Evolutionary conservation across 2,113 vertebrate genomes (phyloP).

Genomic region (Corydoras sp.): DNA sequence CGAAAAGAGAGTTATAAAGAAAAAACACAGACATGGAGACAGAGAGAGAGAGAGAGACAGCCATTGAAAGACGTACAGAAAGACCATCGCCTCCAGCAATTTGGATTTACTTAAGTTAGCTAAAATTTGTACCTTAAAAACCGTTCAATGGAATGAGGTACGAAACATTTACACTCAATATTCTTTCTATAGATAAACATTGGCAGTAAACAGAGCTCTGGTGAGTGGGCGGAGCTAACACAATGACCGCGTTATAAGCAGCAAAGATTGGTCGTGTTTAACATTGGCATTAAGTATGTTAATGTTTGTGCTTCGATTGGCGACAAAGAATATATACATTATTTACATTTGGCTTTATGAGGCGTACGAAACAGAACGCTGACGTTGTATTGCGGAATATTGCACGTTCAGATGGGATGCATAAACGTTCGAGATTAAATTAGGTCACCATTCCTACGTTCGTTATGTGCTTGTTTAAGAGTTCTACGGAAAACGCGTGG

Average conservation of each 20-base stretch:
- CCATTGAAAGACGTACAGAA: too few species aligned
- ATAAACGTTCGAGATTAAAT: background rate
- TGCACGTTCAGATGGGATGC: background rate
- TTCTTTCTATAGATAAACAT: background rate
- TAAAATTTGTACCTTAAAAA: background rate
- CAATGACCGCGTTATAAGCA: too few species aligned
- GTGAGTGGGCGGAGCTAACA: background rate
- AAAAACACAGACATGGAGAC: background rate
- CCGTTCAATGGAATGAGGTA: background rate
- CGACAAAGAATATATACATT: conserved; percentile 2
- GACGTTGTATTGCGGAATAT: conserved; percentile 3
- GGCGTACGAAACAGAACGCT: background rate
- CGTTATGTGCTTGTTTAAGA: conserved; percentile 18
- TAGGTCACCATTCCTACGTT: conserved; percentile 27
- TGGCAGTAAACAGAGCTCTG: background rate
- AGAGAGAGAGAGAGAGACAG: background rate
- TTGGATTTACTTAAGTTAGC: background rate
- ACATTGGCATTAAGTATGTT: too few species aligned
- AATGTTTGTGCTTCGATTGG: conserved; percentile 6
- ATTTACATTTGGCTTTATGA: background rate
- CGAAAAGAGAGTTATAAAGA: background rate
- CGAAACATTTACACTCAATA: background rate
- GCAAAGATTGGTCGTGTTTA: too few species aligned
- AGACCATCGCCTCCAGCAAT: background rate
- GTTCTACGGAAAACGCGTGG: background rate